These are phyloP conservation scores for Hephaestus fuliginosus DNA, from an alignment of 2,797 vertebrate genomes.

Conservation along the genomic window DNA sequence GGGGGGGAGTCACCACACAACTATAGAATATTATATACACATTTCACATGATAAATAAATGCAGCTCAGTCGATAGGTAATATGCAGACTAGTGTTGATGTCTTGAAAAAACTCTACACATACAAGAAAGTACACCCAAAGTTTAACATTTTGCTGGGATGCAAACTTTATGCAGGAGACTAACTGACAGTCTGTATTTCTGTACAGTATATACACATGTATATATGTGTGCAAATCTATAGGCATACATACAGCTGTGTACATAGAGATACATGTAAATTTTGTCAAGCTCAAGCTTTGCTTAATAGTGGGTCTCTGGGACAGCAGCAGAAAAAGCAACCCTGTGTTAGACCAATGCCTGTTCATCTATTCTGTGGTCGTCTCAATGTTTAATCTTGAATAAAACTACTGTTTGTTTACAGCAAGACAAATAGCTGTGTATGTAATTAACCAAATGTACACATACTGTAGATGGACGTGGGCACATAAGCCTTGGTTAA, in stretches of 20 bases:
- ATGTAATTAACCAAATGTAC: constrained; percentile 48
- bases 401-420: constrained; percentile 84
- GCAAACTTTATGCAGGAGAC: constrained; percentile 59
- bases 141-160: constrained; percentile 38
- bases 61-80: constrained; percentile 47
- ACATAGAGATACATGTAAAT: constrained; percentile 55
- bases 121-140: constrained; percentile 20
- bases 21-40: constrained; percentile 11
- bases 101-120: constrained; percentile 41
- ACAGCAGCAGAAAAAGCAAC: constrained; percentile 75
- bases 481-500: constrained; percentile 16
- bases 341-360: constrained; percentile 81
- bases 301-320: constrained; percentile 69
- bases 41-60: constrained; percentile 44
- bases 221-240: constrained; percentile 37
- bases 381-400: constrained; percentile 85
- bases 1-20: constrained; percentile 36
- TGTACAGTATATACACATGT: constrained; percentile 44
- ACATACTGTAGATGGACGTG: not conserved
- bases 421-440: constrained; percentile 61
- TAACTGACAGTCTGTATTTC: constrained; percentile 52
- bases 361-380: constrained; percentile 84
- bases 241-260: constrained; percentile 45
- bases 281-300: constrained; percentile 65
- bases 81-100: constrained; percentile 58